Conservation (phyloP, 2,113 vertebrate genomes). For the Plecotus auritus region DNA sequence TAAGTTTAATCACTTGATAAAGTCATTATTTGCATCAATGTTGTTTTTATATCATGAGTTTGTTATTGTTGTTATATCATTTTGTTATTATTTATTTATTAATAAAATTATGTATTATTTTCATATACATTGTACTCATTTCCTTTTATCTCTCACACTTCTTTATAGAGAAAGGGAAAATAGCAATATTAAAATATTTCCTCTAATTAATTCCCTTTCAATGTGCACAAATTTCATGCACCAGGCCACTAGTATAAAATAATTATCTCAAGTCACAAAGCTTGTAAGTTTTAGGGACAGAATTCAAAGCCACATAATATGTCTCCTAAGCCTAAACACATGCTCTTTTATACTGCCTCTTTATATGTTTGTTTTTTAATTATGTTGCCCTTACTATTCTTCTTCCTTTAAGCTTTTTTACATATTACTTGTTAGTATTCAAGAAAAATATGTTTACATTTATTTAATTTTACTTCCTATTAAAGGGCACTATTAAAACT, state of each 20-base stretch:
- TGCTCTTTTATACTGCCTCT: not conserved
- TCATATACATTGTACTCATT: no score
- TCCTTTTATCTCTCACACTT: no score
- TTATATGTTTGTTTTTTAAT: not conserved
- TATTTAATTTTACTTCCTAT: not conserved
- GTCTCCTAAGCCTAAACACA: not conserved
- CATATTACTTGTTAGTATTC: not conserved
- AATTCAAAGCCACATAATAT: not conserved
- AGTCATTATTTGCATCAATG: no score
- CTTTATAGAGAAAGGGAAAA: no score
- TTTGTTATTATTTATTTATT: no score
- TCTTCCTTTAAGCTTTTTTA: not conserved
- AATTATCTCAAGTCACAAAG: not conserved
- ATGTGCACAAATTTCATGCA: no score
- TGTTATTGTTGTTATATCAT: no score
- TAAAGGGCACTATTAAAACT: not conserved
- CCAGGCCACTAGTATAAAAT: not conserved
- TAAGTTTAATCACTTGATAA: no score
- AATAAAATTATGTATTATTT: no score
- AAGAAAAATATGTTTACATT: not conserved
- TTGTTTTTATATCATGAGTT: no score
- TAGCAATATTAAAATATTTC: no score
- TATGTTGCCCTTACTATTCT: not conserved
- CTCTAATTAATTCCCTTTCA: no score
- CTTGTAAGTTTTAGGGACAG: not conserved